phyloP scores from a whole-genome alignment of 2,113 vertebrate genomes.

The Uria aalge region DNA sequence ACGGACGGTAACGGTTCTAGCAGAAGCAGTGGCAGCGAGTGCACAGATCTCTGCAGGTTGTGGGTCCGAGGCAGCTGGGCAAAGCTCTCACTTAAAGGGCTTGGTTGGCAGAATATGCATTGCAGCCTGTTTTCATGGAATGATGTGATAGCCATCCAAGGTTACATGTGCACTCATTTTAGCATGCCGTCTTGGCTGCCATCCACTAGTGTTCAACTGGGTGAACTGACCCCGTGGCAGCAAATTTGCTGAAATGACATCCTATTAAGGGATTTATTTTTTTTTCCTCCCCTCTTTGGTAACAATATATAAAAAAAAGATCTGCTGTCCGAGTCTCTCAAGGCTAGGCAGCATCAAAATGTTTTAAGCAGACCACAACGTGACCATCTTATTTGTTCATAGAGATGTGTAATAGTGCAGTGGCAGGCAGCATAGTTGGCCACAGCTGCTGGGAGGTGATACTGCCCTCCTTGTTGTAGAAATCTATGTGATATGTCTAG shows the following conservation, averaged over 20 bases:
- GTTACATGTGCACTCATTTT: not conserved
- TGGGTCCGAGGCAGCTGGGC: not conserved
- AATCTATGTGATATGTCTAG: not conserved
- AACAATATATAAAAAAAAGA: not conserved
- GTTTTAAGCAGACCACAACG: not conserved
- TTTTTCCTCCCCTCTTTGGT: not conserved
- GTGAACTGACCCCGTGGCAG: not conserved
- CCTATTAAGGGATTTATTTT: not conserved
- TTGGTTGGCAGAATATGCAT: not conserved
- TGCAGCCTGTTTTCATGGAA: not conserved
- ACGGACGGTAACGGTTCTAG: rapidly evolving
- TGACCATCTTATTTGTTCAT: not conserved
- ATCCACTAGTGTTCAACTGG: not conserved
- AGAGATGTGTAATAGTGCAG: not conserved
- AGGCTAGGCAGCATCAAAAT: not conserved
- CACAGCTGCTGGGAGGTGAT: not conserved
- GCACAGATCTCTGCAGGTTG: not conserved
- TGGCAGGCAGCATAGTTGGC: not conserved
- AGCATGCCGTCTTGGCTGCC: not conserved
- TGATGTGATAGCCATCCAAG: not conserved
- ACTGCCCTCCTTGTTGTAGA: not conserved
- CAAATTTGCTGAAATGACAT: not conserved
- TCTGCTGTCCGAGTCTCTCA: not conserved
- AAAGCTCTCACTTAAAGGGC: not conserved
- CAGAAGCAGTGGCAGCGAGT: rapidly evolving